Evolutionary conservation across 2,888 invertebrate genomes (phyloP), one percentile per base, ranked within the genome.

Genomic region (Agriopis leucophaearia): DNA sequence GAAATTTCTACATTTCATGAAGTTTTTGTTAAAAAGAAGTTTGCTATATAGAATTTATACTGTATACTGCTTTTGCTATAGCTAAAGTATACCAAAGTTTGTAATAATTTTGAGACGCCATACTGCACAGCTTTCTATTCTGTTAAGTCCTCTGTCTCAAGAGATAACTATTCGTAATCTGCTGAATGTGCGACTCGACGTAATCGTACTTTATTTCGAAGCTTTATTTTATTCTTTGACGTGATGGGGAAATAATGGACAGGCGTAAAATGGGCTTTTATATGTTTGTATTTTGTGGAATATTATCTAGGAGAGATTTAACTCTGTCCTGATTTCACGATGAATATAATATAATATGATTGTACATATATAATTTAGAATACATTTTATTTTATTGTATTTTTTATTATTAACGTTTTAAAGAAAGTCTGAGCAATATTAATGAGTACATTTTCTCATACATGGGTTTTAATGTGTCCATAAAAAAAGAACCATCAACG

Each of bases 141-240:
- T 51, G 44, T 67, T 47, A 58, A 42, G 61, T 88, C 81, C 82
- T 84, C 83, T 86, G 85, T 88, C 86, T 83, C 84, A 77, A 79
- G 80, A 89, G 88, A 90, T 88, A 88, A 84, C 86, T 86, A 81
- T 87, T 83, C 75, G 85, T 87, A 88, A 87, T 87, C 85, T 86
- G 87, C 89, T 88, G 87, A 89, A 83, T 86, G 80, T 81, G 87
- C 85, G 83, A 79, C 78, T 80, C 81, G 82, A 85, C 82, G 79
- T 85, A 82, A 87, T 86, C 86, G 81, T 81, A 80, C 78, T 86
- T 88, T 86, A 82, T 87, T 87, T 85, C 81, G 83, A 80, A 75
- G 79, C 79, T 80, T 82, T 81, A 80, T 81, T 82, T 79, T 76
- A 78, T 77, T 78, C 69, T 72, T 77, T 76, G 69, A 76, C 75